Percentiles rank a stretch among this genome's conserved stretches.
Conservation (phyloP, 2,113 vertebrate genomes). For the Emydocephalus ijimae region DNA sequence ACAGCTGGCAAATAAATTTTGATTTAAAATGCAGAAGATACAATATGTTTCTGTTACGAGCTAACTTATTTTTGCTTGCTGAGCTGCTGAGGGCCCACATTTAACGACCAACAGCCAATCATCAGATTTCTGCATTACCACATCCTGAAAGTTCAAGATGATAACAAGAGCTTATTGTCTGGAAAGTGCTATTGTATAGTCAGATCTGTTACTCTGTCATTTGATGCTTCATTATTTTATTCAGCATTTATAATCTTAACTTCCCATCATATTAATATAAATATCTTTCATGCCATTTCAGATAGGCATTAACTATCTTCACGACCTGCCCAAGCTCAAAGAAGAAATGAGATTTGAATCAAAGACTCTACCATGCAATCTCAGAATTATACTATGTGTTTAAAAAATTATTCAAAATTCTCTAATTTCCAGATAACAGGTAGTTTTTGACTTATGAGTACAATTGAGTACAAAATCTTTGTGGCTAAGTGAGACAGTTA, state of each 20-base stretch:
- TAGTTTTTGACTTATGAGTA: background rate
- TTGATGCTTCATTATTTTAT: background rate
- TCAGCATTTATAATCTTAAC: background rate
- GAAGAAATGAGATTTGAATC: background rate
- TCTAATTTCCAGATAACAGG: background rate
- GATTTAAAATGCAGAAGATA: background rate
- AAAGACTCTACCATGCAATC: background rate
- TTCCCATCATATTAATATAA: background rate
- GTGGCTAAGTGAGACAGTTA: background rate
- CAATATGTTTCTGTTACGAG: background rate
- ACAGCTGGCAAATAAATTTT: background rate
- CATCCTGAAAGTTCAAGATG: background rate
- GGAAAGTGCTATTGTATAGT: background rate
- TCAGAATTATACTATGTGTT: background rate
- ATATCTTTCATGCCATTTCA: background rate
- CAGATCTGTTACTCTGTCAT: background rate
- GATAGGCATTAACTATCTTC: background rate
- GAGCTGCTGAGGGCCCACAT: background rate
- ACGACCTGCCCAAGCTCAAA: background rate
- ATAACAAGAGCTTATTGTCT: background rate
- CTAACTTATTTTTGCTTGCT: background rate
- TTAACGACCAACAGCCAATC: background rate
- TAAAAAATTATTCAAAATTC: background rate
- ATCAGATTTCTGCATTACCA: background rate
- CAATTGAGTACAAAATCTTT: too few species aligned